Evolutionary conservation across 2,888 invertebrate species (phyloP).

Genomic region (Yponomeuta evonymella): DNA sequence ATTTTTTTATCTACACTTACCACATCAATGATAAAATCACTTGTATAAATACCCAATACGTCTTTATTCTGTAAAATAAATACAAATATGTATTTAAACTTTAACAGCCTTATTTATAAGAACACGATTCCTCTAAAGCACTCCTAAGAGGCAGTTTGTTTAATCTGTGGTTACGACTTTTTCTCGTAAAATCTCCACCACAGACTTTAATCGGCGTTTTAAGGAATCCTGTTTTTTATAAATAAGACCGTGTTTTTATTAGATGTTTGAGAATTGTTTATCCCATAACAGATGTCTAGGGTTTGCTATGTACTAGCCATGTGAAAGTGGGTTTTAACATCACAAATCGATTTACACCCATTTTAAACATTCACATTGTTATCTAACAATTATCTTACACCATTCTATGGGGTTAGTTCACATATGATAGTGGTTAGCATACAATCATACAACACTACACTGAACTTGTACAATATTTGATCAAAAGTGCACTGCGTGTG

Average conservation of each 20-base stretch:
- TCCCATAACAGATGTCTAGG: background rate
- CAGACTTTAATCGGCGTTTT: too few species aligned
- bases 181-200: too few species aligned
- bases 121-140: too few species aligned
- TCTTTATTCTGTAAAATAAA: conserved; percentile 2
- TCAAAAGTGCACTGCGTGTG: too few species aligned
- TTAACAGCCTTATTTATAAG: background rate
- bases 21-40: background rate
- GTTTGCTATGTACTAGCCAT: background rate
- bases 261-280: background rate
- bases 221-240: too few species aligned
- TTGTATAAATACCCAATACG: background rate
- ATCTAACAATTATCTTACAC: background rate
- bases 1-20: background rate
- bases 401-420: background rate
- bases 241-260: background rate
- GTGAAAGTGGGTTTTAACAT: background rate
- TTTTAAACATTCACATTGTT: background rate
- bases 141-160: too few species aligned
- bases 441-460: background rate
- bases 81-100: background rate
- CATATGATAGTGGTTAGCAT: background rate
- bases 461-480: background rate
- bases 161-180: too few species aligned
- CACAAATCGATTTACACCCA: background rate